Conservation (phyloP, 1,140 invertebrate genomes). For the Magallana angulata region DNA sequence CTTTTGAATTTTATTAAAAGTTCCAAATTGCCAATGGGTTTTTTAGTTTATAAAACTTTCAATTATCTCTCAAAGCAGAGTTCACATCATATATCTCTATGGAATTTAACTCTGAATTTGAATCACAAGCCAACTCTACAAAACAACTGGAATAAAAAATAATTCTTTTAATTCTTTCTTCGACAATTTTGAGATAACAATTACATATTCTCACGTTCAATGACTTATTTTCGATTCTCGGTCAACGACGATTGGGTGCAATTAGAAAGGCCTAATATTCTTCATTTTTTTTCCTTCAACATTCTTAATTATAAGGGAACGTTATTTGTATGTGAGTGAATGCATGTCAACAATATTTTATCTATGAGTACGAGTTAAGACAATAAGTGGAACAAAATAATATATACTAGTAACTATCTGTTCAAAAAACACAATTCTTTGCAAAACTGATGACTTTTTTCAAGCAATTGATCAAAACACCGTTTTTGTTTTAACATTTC, state of each 20-base stretch:
- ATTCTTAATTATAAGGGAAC: too few species aligned
- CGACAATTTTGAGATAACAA: background rate
- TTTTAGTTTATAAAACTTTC: slow-evolving; percentile 1
- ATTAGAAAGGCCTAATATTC: too few species aligned
- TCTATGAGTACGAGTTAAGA: too few species aligned
- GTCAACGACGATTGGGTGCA: background rate
- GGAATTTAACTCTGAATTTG: slow-evolving; percentile 5
- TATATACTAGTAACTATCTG: too few species aligned
- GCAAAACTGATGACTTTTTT: too few species aligned
- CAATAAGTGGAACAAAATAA: too few species aligned
- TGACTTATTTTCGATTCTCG: background rate
- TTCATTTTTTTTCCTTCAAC: too few species aligned
- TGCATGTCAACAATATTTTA: too few species aligned
- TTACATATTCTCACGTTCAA: slow-evolving; percentile 30
- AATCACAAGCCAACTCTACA: slow-evolving; percentile 27
- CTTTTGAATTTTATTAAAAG: slow-evolving; percentile 7
- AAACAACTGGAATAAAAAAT: background rate
- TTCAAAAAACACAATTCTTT: too few species aligned
- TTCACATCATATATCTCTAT: slow-evolving; percentile 16
- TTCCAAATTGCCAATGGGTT: background rate
- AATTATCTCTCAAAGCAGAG: background rate
- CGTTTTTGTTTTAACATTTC: too few species aligned
- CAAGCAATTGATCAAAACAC: too few species aligned
- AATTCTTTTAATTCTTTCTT: slow-evolving; percentile 21
- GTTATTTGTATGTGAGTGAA: too few species aligned